A percentile compares a stretch with the other conserved stretches of the same genome.
phyloP scores from a whole-genome alignment of 2,113 vertebrate genomes.

The Aphelocoma coerulescens region DNA sequence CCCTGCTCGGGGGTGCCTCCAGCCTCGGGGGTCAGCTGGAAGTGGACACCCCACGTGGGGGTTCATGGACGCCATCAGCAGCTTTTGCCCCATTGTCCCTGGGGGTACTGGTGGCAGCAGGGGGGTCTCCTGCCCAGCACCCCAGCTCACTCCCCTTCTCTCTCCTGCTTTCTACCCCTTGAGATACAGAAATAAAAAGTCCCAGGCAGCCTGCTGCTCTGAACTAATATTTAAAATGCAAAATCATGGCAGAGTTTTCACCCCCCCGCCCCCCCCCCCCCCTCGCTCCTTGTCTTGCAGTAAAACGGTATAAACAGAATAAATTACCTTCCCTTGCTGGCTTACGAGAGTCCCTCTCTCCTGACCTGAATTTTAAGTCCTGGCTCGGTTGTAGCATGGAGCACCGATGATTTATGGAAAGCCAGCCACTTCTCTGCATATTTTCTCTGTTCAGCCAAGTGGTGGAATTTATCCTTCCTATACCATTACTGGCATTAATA shows the following conservation, averaged over 20 bases:
- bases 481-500: constrained; percentile 65
- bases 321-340: constrained; percentile 69
- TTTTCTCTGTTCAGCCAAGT: constrained; percentile 70
- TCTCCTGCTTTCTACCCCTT: background rate
- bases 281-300: constrained; percentile 41
- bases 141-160: background rate
- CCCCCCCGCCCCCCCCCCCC: background rate
- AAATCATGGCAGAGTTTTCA: constrained; percentile 49
- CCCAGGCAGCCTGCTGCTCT: background rate
- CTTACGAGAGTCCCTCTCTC: constrained; percentile 69
- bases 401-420: constrained; percentile 71
- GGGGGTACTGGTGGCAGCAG: background rate
- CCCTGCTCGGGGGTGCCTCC: background rate
- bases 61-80: rapidly evolving
- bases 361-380: constrained; percentile 79
- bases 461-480: constrained; percentile 73
- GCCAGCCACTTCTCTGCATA: constrained; percentile 66
- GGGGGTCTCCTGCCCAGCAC: background rate
- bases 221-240: constrained; percentile 76
- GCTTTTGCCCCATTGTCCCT: background rate
- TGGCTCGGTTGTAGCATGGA: constrained; percentile 17
- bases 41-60: rapidly evolving
- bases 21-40: background rate
- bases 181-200: background rate
- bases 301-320: constrained; percentile 78